These are phyloP conservation scores for Cepphus grylle DNA, from an alignment of 2,113 vertebrate genomes.

Conservation along the genomic window DNA sequence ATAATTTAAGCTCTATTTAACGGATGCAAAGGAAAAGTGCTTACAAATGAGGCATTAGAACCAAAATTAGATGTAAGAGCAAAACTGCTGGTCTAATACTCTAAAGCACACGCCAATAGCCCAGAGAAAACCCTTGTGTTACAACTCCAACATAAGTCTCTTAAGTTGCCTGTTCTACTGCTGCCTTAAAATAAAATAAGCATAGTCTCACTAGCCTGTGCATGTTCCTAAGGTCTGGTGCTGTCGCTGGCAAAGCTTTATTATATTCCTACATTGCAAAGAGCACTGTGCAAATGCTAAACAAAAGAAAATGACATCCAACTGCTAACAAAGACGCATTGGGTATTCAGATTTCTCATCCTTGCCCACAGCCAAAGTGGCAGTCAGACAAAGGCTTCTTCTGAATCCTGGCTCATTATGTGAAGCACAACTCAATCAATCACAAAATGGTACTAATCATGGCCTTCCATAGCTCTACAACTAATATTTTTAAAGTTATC, in stretches of 20 bases:
- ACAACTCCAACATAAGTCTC: neutral
- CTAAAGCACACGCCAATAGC: neutral
- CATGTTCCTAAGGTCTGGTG: neutral
- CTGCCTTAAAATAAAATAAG: neutral
- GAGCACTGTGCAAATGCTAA: neutral
- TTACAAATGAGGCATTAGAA: neutral
- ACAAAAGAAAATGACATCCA: conserved; percentile 18
- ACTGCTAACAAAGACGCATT: neutral
- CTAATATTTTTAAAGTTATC: neutral
- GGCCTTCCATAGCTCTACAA: neutral
- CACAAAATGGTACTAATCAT: neutral
- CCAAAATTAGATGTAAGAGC: neutral
- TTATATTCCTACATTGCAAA: neutral
- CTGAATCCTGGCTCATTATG: neutral
- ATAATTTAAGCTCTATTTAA: neutral
- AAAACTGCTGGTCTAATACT: neutral
- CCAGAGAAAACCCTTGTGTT: neutral
- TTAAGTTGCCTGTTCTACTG: neutral
- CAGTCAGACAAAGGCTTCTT: neutral
- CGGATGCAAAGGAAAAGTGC: neutral
- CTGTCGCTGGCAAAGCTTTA: neutral
- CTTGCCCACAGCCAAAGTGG: neutral
- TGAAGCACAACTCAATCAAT: neutral
- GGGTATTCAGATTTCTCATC: neutral
- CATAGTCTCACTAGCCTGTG: neutral